Percentiles rank a stretch among this genome's conserved stretches.
phyloP scores from a whole-genome alignment of 1,140 invertebrate species.

The Ylistrum balloti region DNA sequence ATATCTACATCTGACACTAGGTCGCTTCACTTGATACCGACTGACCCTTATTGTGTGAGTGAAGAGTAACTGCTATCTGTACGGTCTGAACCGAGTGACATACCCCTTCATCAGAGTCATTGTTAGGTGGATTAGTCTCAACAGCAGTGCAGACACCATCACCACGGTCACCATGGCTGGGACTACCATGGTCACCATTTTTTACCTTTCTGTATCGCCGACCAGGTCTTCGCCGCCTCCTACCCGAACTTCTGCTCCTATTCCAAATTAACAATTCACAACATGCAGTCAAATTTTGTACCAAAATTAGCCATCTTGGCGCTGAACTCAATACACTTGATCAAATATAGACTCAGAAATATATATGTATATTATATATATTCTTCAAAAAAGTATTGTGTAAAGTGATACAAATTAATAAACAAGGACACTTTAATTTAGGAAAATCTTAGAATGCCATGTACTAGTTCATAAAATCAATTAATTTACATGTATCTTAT shows the following conservation, averaged over 20 bases:
- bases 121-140: conserved; percentile 42
- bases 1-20: neutral
- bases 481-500: too few species aligned
- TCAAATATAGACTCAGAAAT: too few species aligned
- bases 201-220: conserved; percentile 62
- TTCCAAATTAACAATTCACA: neutral
- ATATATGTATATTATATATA: too few species aligned
- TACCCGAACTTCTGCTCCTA: conserved; percentile 46
- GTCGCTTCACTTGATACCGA: neutral
- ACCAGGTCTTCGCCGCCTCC: conserved; percentile 47
- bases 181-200: conserved; percentile 46
- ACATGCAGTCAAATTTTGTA: neutral
- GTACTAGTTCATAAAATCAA: too few species aligned
- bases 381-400: too few species aligned
- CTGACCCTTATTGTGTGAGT: conserved; percentile 21
- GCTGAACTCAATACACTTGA: too few species aligned
- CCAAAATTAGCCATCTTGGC: too few species aligned
- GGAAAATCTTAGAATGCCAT: too few species aligned
- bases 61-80: conserved; percentile 26
- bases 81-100: neutral
- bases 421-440: too few species aligned
- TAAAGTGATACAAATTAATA: too few species aligned
- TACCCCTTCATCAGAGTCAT: neutral
- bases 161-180: conserved; percentile 46
- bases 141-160: conserved; percentile 46